phyloP scores from a whole-genome alignment of 1,140 invertebrate species.

The Nephotettix cincticeps region DNA sequence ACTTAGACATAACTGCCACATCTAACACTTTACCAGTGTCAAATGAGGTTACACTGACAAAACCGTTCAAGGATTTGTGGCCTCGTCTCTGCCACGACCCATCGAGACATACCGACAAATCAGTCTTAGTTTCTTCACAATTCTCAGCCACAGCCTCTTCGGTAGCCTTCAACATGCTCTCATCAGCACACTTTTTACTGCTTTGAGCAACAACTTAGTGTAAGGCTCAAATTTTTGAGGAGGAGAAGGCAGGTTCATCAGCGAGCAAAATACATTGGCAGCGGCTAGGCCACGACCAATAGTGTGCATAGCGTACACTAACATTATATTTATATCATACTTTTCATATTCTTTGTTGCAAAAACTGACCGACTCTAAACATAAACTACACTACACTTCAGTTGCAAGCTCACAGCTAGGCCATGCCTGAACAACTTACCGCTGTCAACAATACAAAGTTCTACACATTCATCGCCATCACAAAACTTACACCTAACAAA shows the following conservation, averaged over 20 bases:
- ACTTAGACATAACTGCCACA: conserved; percentile 12
- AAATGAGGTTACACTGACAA: conserved; percentile 1
- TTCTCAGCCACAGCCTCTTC: conserved; percentile 23
- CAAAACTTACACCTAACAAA: neutral
- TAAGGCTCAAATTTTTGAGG: conserved; percentile 18
- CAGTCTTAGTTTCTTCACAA: conserved; percentile 23
- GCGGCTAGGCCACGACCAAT: conserved; percentile 8
- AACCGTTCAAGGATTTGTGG: conserved; percentile 26
- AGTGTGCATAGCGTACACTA: neutral
- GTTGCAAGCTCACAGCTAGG: neutral
- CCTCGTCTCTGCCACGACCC: conserved; percentile 31
- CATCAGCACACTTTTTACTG: conserved; percentile 12
- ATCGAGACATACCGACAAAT: conserved; percentile 20
- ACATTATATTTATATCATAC: conserved; percentile 6
- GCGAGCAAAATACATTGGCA: conserved; percentile 8
- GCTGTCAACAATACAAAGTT: conserved; percentile 1
- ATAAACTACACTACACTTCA: conserved; percentile 6
- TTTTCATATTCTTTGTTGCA: conserved; percentile 3
- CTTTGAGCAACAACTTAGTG: conserved; percentile 18
- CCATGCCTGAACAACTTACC: conserved; percentile 9
- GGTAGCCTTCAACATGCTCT: conserved; percentile 27
- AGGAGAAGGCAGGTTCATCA: conserved; percentile 20
- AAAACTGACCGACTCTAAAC: neutral
- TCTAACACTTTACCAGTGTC: conserved; percentile 24
- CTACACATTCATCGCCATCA: neutral